Evolutionary conservation across 2,113 vertebrate species (phyloP).

Genomic region (Malurus elegans): DNA sequence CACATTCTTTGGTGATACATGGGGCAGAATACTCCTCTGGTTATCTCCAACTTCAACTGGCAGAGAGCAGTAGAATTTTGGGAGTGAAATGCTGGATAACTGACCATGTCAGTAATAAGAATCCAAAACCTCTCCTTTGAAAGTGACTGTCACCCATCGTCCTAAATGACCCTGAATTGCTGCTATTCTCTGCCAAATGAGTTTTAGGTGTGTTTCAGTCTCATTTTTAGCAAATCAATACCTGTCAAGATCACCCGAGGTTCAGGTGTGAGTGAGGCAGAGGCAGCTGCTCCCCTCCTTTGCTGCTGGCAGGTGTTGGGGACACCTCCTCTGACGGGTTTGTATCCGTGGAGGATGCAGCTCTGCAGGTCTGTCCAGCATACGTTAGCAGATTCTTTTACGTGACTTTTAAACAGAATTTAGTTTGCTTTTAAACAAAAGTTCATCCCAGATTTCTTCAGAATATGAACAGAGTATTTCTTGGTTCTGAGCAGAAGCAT

Average conservation of each 20-base stretch:
- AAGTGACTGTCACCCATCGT: background rate
- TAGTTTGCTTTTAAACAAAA: background rate
- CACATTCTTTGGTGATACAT: background rate
- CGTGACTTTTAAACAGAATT: background rate
- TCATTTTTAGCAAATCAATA: background rate
- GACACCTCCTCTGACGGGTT: background rate
- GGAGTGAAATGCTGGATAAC: background rate
- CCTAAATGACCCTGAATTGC: background rate
- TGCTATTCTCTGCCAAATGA: background rate
- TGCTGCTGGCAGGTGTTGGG: background rate
- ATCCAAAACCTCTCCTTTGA: background rate
- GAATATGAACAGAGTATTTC: no score
- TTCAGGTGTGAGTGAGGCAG: background rate
- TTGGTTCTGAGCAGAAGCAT: accelerated
- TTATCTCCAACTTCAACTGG: background rate
- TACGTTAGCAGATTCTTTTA: background rate
- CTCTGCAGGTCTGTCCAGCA: background rate
- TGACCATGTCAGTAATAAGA: background rate
- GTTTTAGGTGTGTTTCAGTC: background rate
- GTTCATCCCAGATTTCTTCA: background rate
- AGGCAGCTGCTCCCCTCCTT: background rate
- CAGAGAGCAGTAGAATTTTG: background rate
- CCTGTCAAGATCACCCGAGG: background rate
- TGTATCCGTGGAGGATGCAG: accelerated
- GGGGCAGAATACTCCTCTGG: background rate